phyloP scores from a whole-genome alignment of 2,797 vertebrate species.

The Garrulus glandarius region DNA sequence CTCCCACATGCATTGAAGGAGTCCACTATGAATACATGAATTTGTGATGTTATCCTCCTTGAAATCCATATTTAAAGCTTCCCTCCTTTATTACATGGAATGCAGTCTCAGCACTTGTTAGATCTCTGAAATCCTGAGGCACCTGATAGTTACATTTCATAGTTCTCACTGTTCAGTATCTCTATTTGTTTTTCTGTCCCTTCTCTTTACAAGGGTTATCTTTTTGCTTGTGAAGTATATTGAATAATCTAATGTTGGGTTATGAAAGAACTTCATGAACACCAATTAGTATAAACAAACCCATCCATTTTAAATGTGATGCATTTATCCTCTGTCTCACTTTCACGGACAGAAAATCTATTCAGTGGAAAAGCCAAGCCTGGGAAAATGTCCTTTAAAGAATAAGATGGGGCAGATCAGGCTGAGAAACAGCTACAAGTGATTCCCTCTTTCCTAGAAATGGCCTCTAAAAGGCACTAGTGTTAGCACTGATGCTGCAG shows the following conservation, averaged over 20 bases:
- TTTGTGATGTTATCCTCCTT: background rate
- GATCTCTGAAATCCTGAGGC: background rate
- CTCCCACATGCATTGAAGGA: background rate
- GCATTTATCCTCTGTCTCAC: background rate
- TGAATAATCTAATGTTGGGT: background rate
- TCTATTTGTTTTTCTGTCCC: background rate
- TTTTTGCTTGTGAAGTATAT: background rate
- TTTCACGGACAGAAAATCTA: background rate
- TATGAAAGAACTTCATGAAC: background rate
- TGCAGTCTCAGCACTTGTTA: background rate
- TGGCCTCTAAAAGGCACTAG: background rate
- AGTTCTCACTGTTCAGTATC: background rate
- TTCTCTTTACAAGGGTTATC: background rate
- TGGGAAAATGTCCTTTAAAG: background rate
- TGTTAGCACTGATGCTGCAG: background rate
- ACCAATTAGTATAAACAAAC: background rate
- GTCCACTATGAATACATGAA: background rate
- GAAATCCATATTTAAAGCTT: background rate
- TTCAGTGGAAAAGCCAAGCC: background rate
- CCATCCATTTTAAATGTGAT: background rate
- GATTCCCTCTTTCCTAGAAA: background rate
- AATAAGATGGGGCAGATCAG: background rate
- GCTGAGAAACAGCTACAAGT: background rate
- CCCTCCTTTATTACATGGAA: background rate
- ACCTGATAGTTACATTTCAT: background rate